Conservation (phyloP, 64 coral and sea anemone genomes). For the Exaiptasia diaphana region DNA sequence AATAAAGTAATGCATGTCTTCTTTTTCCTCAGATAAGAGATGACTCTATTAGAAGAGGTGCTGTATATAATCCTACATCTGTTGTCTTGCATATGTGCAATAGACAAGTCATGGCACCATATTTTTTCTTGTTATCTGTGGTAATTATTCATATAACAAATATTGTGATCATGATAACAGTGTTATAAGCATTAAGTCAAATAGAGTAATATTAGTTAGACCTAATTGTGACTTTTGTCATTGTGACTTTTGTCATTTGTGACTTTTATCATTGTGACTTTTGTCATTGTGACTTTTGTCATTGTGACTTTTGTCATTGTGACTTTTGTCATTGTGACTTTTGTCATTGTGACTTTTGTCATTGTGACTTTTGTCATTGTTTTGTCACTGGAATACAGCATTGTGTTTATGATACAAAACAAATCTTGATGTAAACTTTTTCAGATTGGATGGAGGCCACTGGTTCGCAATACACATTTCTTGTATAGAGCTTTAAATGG, state of each 20-base stretch:
- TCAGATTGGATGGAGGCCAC: conserved; percentile 85
- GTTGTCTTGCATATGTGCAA: conserved; percentile 43
- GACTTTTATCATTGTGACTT: not conserved
- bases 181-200: not conserved
- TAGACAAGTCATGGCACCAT: conserved; percentile 56
- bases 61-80: conserved; percentile 44
- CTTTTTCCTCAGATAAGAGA: conserved; percentile 48
- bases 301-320: too few relatives aligned
- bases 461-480: conserved; percentile 40
- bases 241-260: not conserved
- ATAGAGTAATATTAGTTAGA: not conserved
- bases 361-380: too few relatives aligned
- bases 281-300: not conserved
- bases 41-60: not conserved
- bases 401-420: too few relatives aligned
- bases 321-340: too few relatives aligned
- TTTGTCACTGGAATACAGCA: too few relatives aligned
- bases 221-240: not conserved
- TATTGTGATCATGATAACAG: not conserved
- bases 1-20: not conserved
- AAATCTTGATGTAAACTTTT: too few relatives aligned
- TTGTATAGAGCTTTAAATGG: conserved; percentile 44
- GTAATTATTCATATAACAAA: conserved; percentile 2
- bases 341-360: too few relatives aligned
- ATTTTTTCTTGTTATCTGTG: conserved; percentile 56